phyloP scores from a whole-genome alignment of 1,140 invertebrate genomes.

The Leptinotarsa defecta region DNA sequence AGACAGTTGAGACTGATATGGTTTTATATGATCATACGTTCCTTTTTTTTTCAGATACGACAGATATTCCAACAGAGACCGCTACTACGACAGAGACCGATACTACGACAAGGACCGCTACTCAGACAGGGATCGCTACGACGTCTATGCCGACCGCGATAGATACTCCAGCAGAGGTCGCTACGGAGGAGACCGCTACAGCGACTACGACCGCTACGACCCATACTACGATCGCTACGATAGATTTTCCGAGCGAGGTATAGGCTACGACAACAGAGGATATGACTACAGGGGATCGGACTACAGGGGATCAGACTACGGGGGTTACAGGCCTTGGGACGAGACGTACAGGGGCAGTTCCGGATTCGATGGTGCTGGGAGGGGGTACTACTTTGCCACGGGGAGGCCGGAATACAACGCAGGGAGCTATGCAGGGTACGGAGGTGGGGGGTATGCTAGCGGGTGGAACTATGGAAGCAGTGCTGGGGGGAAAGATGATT shows the following conservation, averaged over 20 bases:
- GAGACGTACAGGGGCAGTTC: conserved; percentile 60
- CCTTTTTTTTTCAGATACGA: neutral
- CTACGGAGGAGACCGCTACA: conserved; percentile 10
- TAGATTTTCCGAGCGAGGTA: neutral
- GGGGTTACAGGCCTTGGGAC: conserved; percentile 59
- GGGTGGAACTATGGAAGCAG: conserved; percentile 45
- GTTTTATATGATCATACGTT: neutral
- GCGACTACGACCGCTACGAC: neutral
- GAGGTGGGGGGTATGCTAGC: conserved; percentile 50
- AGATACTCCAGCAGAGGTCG: conserved; percentile 14
- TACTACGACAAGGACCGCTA: conserved; percentile 22
- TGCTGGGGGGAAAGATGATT: conserved; percentile 21
- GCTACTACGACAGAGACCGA: conserved; percentile 10
- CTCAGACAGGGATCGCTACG: conserved; percentile 5
- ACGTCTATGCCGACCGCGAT: neutral
- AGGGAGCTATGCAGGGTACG: conserved; percentile 42
- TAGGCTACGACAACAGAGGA: conserved; percentile 34
- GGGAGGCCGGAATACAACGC: conserved; percentile 56
- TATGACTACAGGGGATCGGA: conserved; percentile 52
- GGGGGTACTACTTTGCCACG: conserved; percentile 62
- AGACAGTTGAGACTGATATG: conserved; percentile 24
- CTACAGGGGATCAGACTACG: conserved; percentile 38
- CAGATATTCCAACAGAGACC: neutral
- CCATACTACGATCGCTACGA: conserved; percentile 21
- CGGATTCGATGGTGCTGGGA: conserved; percentile 59